phyloP scores from a whole-genome alignment of 2,888 invertebrate genomes.

The Corbicula japonica region DNA sequence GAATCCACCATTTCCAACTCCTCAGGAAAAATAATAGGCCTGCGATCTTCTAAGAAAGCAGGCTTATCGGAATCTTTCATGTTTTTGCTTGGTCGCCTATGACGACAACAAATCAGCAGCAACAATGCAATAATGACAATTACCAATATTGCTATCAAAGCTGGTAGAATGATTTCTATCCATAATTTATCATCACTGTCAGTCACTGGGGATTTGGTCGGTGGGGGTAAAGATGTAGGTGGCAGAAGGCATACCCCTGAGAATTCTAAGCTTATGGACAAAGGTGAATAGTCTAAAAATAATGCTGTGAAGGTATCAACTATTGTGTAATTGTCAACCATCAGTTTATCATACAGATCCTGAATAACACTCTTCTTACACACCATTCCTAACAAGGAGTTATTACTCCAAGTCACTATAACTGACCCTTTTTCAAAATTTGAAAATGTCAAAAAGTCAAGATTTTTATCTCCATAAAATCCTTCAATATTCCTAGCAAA shows the following conservation, averaged over 20 bases:
- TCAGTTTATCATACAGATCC: conserved; percentile 43
- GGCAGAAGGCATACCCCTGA: conserved; percentile 56
- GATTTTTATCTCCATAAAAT: conserved; percentile 49
- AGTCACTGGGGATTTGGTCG: conserved; percentile 37
- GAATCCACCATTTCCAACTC: conserved; percentile 76
- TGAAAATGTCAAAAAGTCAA: conserved; percentile 54
- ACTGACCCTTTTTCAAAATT: conserved; percentile 48
- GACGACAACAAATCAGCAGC: conserved; percentile 63
- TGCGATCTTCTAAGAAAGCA: conserved; percentile 75
- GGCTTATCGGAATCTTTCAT: conserved; percentile 73
- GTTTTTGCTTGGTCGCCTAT: conserved; percentile 54
- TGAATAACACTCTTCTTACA: conserved; percentile 50
- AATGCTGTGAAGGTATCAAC: conserved; percentile 25
- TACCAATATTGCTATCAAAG: conserved; percentile 60
- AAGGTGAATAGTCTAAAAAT: conserved; percentile 33
- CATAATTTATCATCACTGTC: conserved; percentile 58
- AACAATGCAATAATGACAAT: conserved; percentile 61
- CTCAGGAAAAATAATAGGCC: conserved; percentile 79
- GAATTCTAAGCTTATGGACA: conserved; percentile 45
- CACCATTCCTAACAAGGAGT: conserved; percentile 49
- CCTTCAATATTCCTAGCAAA: conserved; percentile 44
- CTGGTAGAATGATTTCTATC: conserved; percentile 68
- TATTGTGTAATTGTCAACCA: conserved; percentile 47
- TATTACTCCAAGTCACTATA: conserved; percentile 58
- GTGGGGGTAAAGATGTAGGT: conserved; percentile 22